Base-by-base conservation (phyloP, 2,113 vertebrate genomes). In the Seriola aureovittata region DNA sequence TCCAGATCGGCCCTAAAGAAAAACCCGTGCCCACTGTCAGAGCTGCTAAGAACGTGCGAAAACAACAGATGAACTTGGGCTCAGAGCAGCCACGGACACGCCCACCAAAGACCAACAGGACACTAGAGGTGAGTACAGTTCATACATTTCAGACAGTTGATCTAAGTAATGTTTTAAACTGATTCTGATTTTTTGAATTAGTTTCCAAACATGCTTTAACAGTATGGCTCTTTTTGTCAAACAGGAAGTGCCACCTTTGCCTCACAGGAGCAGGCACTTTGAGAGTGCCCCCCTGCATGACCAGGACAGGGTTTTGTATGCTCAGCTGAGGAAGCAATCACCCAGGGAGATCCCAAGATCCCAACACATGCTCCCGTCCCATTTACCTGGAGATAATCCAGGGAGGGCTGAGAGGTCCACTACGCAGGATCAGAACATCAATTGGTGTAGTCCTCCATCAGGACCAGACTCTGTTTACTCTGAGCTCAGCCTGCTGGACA, bases 161-260 rank as follows among this genome's bases (percentile, higher is more conserved):
- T 23, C 10, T 25, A 32, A 50, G 8, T 63, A 7, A 58, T 55
- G 4, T 38, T 7, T 42, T 17, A 19, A 11, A 13, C 5, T 54
- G 9, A 48, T n/a, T 8, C 3, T 52, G 23, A 32, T 16, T 42
- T 14, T 11, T 12, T n/a, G 10, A n/a, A n/a, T 55, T 19, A 2
- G 10, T 73, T 8, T 77, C 21, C 9, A 34, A 42, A 23, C 64
- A 84, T 19, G 66, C 23, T 72, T 71, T 21, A 72, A 9, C 17
- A n/a, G 16, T 11, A 46, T 73, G 40, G 0, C 23, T 76, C 73
- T 17, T 63, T 78, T 23, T 80, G 6, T 71, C 34, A 54, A 81
- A 63, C 80, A 88, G 87, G 88, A 85, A 23, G 90, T 93, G 1
- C 95, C 95, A 2, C 84, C 95, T 23, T 91, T 96, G 8, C 94